Evolutionary conservation across 1,140 invertebrate species (phyloP), one percentile per base, ranked within the genome.

Genomic region (Calliopsis andreniformis): DNA sequence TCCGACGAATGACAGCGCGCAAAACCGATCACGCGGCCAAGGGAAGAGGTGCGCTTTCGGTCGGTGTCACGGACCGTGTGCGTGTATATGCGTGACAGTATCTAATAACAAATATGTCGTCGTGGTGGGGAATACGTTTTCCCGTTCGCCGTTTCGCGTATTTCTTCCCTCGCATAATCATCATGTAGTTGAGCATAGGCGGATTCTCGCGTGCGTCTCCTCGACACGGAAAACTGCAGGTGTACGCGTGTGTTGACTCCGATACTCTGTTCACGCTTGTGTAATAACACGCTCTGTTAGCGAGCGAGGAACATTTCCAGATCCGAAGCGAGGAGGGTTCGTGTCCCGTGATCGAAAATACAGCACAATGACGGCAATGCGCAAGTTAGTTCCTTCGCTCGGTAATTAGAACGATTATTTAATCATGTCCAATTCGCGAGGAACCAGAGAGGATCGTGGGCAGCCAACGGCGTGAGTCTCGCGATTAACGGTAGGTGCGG

Each of bases 21-120:
- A 63, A 70, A 77, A 62, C 73, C 55, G 68, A 71, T 77, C 58
- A 77, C 73, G 73, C 73, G 73, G 71, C 39, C 16, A 28, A 43
- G 55, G 39, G 62, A 51, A 20, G 71, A 75, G 71, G 62, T 75
- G 39, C 20, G 47, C 39, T 75, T 56, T 55, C 71, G 51, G 62
- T 56, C 62, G 51, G 62, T 67, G 39, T 55, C 62, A 56, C 32
- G 47, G 14, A 63, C 47, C 67, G 58, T 62, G 58, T 55, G 42
- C 49, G 42, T 61, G 73, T 68, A 63, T 71, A 67, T 61, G 73
- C 39, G n/a, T 12, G 32, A 20, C 23, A 23, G 73, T 76, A 69
- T 77, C 71, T 82, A 77, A 82, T 82, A 84, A 84, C 82, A 84
- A 77, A 77, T 71, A 84, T 86, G 85, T 75, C 76, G 68, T 42